These are phyloP conservation scores for Paramormyrops hopkinsi DNA, from an alignment of 2,797 vertebrate genomes.

Conservation along the genomic window DNA sequence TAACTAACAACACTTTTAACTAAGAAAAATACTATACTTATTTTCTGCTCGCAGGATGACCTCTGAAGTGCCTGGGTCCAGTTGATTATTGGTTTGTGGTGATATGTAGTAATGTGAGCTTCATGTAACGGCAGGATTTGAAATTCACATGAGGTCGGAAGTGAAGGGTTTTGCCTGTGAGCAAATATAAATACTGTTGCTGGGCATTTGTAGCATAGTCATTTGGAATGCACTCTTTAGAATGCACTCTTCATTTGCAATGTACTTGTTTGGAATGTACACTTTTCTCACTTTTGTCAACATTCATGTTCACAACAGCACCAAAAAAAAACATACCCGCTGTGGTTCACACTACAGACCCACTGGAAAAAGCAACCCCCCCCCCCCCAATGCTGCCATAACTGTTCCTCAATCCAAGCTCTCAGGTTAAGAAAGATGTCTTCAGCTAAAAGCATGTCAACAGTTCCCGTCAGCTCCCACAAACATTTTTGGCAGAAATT, in stretches of 20 bases:
- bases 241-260: not conserved
- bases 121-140: not conserved
- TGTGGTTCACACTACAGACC: conserved; percentile 12
- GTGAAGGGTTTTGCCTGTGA: not conserved
- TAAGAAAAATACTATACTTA: not conserved
- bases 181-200: not conserved
- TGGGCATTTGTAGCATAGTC: not conserved
- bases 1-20: not conserved
- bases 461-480: not conserved
- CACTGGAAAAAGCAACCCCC: not conserved
- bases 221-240: not conserved
- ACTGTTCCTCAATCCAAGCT: not conserved
- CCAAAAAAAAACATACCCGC: not conserved
- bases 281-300: not conserved
- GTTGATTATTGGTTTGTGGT: not conserved
- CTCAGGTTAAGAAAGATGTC: not conserved
- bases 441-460: not conserved
- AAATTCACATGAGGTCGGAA: not conserved
- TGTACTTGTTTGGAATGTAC: not conserved
- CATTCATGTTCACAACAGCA: not conserved
- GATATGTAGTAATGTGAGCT: not conserved
- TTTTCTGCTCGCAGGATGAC: not conserved
- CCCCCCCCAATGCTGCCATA: not conserved
- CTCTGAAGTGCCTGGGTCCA: not conserved
- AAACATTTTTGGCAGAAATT: no score